These are phyloP conservation scores for Helarctos malayanus DNA, from an alignment of 2,797 vertebrate species.

Conservation along the genomic window DNA sequence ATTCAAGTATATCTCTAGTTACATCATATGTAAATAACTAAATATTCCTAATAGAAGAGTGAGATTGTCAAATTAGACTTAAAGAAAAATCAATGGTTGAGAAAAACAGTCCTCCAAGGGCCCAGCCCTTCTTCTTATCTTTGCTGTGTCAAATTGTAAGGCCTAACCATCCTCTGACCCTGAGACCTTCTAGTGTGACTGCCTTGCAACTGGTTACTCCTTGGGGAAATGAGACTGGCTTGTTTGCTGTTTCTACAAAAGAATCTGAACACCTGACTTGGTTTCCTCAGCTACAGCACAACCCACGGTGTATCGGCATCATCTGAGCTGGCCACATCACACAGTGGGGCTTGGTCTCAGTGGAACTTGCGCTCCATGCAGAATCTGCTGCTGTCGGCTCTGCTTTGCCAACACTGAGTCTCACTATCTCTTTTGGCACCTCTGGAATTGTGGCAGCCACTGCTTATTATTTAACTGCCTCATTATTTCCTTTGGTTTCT, in stretches of 20 bases:
- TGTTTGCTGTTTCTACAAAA: background rate
- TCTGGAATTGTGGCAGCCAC: background rate
- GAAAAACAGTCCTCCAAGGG: background rate
- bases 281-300: background rate
- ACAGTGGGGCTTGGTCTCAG: background rate
- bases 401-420: background rate
- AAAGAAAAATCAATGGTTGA: background rate
- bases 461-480: background rate
- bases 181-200: background rate
- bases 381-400: background rate
- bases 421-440: background rate
- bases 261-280: background rate
- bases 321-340: background rate
- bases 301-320: too few species aligned
- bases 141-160: background rate
- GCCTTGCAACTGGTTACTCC: background rate
- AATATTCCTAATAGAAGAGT: background rate
- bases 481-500: background rate
- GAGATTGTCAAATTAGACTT: background rate
- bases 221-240: background rate
- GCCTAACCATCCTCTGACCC: background rate
- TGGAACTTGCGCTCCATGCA: background rate
- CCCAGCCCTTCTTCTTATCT: background rate
- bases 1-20: background rate
- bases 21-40: background rate